Evolutionary conservation across 1,140 invertebrate genomes (phyloP), one percentile per base, ranked within the genome.

Genomic region (Thaumatotibia leucotreta): DNA sequence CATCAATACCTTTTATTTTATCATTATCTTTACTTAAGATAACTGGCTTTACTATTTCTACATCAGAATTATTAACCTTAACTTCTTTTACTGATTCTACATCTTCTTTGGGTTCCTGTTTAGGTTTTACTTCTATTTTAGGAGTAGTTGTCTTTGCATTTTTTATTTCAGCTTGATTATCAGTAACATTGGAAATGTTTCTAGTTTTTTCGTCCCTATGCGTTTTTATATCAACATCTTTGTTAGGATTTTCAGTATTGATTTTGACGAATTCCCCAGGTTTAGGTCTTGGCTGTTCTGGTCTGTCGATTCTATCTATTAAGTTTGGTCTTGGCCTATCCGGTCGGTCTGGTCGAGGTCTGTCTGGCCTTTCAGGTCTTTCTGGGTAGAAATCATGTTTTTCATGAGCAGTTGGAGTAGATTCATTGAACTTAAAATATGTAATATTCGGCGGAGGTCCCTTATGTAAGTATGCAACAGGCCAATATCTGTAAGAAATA

Each of bases 381-480:
- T 27, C 11, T 6, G 52, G 52, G 23, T 29, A 14, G 6, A 54
- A 54, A 54, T 11, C 24, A 11, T 67, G 49, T 31, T 63, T 67
- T 32, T 62, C 66, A 29, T 70, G 70, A 20, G 67, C 78, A 35
- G 76, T 70, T 8, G 63, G 70, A 72, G 74, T 69, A 4, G 77
- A 84, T 76, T 92, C 89, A 54, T 89, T 91, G 62, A 83, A 91
- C 61, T 77, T 81, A 66, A 91, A 91, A 66, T 90, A 91, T 4
- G 90, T 91, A 63, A 85, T 86, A 69, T 92, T 92, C 4, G 91
- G 91, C 63, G 91, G 91, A 14, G 87, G 83, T 11, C 82, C 88
- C 76, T 91, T 92, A 58, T 92, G 91, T 17, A 92, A 77, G 64
- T 92, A 92, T 0, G 91, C 85, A 23, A 92, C 89, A 1, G 91